Evolutionary conservation across 2,113 vertebrate species (phyloP), one percentile per base, ranked within the genome.

Genomic region (Oceanites oceanicus): DNA sequence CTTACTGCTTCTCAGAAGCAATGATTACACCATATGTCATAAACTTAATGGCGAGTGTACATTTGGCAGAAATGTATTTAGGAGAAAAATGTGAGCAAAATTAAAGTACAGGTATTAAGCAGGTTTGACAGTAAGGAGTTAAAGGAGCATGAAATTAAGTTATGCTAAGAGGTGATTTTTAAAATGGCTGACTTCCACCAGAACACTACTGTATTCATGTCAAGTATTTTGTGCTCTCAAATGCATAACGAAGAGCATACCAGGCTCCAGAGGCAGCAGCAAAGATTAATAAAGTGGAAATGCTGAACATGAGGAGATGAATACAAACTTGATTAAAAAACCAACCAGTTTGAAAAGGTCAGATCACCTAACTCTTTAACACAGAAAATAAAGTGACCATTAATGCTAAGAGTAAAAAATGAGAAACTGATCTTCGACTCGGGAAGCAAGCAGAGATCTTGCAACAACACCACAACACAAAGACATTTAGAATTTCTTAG

Each of bases 91-190:
- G 52, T 59, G 62, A 90, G 44, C n/a, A 91, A 95, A 94, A 94
- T 92, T 88, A 70, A 96, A 86, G 67, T 40, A 70, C 32, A 79
- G 53, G 66, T 88, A 86, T 96, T 95, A 93, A 76, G 45, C 21
- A 77, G 49, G 30, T 83, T 88, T 94, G 92, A 89, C 47, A 67
- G 77, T 15, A 77, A 45, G 23, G 36, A 91, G 38, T 4, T 14
- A 89, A 92, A 90, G 79, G 7, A 95, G 58, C 90, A 90, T 95
- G 79, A 93, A 96, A 96, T 97, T 93, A 94, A 63, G 52, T 76
- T 90, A 85, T 42, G 42, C 83, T 95, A 92, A 87, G 76, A 85
- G 30, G 44, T 63, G 56, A 32, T 89, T 77, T 95, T 89, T 94
- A 27, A 92, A 93, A 90, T 80, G 21, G 27, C 23, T 90, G 74